Conservation (phyloP, 2,888 invertebrate genomes). For the Sesia bembeciformis region DNA sequence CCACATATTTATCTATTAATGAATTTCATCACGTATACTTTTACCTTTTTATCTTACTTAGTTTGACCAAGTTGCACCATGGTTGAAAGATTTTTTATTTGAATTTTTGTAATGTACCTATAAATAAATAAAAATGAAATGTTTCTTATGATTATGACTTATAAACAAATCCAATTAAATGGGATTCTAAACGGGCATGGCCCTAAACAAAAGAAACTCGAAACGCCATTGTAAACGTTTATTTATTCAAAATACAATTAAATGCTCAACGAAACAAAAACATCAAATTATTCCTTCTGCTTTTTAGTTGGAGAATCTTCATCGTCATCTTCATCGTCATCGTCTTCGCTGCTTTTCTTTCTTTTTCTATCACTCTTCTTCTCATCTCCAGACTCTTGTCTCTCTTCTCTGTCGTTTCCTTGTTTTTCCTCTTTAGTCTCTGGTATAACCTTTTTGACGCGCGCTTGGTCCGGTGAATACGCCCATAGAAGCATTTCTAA, state of each 20-base stretch:
- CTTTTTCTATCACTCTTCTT: constrained; percentile 26
- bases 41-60: too few species aligned
- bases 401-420: constrained; percentile 13
- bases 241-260: background rate
- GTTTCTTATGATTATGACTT: too few species aligned
- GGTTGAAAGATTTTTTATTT: too few species aligned
- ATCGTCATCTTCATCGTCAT: constrained; percentile 33
- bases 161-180: too few species aligned
- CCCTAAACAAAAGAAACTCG: too few species aligned
- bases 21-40: too few species aligned
- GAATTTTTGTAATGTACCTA: too few species aligned
- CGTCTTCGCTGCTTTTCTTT: constrained; percentile 34
- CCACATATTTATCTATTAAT: too few species aligned
- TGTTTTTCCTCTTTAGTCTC: constrained; percentile 33
- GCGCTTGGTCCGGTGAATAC: constrained; percentile 81
- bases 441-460: constrained; percentile 72
- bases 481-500: constrained; percentile 82
- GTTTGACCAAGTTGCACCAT: too few species aligned
- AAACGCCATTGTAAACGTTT: too few species aligned
- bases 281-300: constrained; percentile 32
- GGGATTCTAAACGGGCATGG: too few species aligned
- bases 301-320: constrained; percentile 44
- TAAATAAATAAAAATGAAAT: too few species aligned
- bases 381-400: constrained; percentile 10
- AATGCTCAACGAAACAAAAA: background rate